Evolutionary conservation across 2,797 vertebrate genomes (phyloP), one percentile per base, ranked within the genome.

Genomic region (Dicrostonyx torquatus): DNA sequence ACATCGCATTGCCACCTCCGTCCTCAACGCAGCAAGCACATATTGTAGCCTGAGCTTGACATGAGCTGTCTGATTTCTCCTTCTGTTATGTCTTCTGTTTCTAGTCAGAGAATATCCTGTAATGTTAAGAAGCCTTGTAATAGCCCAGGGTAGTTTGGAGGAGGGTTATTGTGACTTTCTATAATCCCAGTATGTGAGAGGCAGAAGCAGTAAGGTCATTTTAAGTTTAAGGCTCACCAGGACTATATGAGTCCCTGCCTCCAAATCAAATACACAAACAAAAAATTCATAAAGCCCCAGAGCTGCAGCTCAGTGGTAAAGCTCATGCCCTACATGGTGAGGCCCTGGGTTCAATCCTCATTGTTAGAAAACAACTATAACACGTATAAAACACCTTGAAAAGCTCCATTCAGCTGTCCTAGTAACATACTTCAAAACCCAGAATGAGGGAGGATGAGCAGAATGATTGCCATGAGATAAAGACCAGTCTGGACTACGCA

Each of bases 101-200:
- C 55, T 10, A 29, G 18, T 53, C 40, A 29, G 26, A 90, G 37
- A n/a, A 87, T 66, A 85, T 77, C 20, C 29, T 75, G 22, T 40
- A 11, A 22, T 79, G 72, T 79, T 48, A 66, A 84, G 68, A 83
- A 94, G 4, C 85, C 50, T 17, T 34, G 6, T 24, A 43, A 90
- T 96, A 98, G 97, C 87, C 97, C 14, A 29, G 4, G 55, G 37
- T 43, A 31, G 68, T 73, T 53, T 37, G 53, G 1, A 37, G 22
- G 53, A 37, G 4, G 70, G 4, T 34, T 26, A 6, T 17, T 22
- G 45, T 37, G 6, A 18, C 58, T 43, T 24, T 6, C 26, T 73
- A 7, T 43, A 58, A 87, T 73, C 17, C 11, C 3, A 73, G 8
- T 10, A 58, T 5, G 37, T 43, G 50, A 58, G 26, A 40, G 15